Conservation (phyloP, 1,140 invertebrate genomes). For the Latrodectus geometricus region DNA sequence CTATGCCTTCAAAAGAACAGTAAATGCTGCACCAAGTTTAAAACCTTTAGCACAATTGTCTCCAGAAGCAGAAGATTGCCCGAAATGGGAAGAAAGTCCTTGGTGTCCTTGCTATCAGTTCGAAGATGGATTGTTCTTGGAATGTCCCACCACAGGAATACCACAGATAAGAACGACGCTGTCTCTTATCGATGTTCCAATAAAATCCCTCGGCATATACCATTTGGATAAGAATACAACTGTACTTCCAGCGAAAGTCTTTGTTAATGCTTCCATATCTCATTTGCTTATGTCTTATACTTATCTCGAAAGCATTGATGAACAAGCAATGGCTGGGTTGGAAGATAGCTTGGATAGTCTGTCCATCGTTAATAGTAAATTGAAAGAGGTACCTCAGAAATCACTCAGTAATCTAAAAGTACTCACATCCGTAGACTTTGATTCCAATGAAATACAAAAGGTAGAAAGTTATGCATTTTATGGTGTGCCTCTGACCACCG, state of each 20-base stretch:
- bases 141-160: constrained; percentile 83
- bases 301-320: constrained; percentile 79
- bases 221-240: constrained; percentile 82
- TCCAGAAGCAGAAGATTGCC: constrained; percentile 48
- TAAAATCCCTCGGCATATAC: constrained; percentile 88
- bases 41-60: constrained; percentile 47
- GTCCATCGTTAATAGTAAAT: constrained; percentile 82
- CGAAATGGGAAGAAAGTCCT: constrained; percentile 52
- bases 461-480: constrained; percentile 88
- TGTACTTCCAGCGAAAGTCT: constrained; percentile 77
- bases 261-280: constrained; percentile 78
- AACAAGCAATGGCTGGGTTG: constrained; percentile 79
- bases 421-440: constrained; percentile 82
- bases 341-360: constrained; percentile 82
- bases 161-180: constrained; percentile 72
- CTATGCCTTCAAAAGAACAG: not conserved
- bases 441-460: constrained; percentile 84
- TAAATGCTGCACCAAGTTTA: constrained; percentile 4
- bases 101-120: constrained; percentile 89
- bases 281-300: constrained; percentile 83
- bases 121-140: constrained; percentile 88
- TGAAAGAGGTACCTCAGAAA: constrained; percentile 83
- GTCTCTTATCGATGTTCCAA: constrained; percentile 71
- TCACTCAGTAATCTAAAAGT: constrained; percentile 79
- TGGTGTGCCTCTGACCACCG: constrained; percentile 81